Evolutionary conservation across 2,888 invertebrate genomes (phyloP).

Genomic region (Spatulosminthurus flaviceps): DNA sequence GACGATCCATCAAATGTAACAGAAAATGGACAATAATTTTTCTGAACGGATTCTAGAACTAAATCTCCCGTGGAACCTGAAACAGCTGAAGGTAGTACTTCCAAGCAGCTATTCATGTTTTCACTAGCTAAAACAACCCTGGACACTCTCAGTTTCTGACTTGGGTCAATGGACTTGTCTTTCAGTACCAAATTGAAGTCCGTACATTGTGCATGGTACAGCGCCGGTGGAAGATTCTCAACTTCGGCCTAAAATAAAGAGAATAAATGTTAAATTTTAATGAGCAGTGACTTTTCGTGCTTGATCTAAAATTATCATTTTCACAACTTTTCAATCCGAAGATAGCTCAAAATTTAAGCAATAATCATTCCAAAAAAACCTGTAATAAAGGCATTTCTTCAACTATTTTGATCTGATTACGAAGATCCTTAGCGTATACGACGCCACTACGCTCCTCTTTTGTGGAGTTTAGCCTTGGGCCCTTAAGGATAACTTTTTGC

Average conservation of each 20-base stretch:
- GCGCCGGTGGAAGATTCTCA: conserved; percentile 49
- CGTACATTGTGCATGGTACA: conserved; percentile 55
- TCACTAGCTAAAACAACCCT: conserved; percentile 53
- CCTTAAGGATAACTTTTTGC: conserved; percentile 68
- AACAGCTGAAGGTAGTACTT: conserved; percentile 34
- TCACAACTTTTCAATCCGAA: conserved; percentile 3
- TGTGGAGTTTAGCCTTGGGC: conserved; percentile 71
- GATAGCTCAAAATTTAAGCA: conserved; percentile 4
- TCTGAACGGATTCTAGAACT: conserved; percentile 33
- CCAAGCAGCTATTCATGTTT: conserved; percentile 51
- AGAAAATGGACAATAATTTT: conserved; percentile 41
- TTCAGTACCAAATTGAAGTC: conserved; percentile 53
- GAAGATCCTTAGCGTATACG: conserved; percentile 73
- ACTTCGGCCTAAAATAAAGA: conserved; percentile 52
- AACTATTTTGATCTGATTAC: conserved; percentile 79
- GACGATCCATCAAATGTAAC: conserved; percentile 37
- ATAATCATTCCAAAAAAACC: conserved; percentile 68
- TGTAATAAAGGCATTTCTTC: conserved; percentile 84
- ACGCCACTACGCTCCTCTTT: conserved; percentile 69
- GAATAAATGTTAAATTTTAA: no score
- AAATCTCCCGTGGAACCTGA: not conserved
- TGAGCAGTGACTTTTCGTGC: no score
- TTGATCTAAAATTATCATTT: not conserved
- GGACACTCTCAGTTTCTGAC: conserved; percentile 44
- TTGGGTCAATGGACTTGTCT: conserved; percentile 48